phyloP scores from a whole-genome alignment of 2,888 invertebrate genomes.

The Pterostichus niger region DNA sequence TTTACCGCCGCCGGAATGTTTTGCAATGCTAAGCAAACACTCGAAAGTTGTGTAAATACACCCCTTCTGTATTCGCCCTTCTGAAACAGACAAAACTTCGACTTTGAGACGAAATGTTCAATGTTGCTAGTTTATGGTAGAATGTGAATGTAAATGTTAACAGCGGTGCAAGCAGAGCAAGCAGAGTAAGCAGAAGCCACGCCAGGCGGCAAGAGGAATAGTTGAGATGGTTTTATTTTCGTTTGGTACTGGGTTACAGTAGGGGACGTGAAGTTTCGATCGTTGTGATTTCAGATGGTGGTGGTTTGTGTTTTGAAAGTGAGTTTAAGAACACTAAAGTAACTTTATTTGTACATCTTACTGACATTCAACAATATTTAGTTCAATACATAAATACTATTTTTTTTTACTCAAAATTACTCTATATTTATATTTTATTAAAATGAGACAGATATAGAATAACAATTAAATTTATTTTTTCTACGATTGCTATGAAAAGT shows the following conservation, averaged over 20 bases:
- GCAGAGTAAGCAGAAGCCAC: not conserved
- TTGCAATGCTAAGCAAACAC: slow-evolving; percentile 59
- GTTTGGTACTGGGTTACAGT: too few relatives aligned
- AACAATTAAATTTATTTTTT: too few relatives aligned
- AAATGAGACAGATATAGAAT: too few relatives aligned
- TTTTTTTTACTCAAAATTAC: too few relatives aligned
- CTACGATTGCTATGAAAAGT: too few relatives aligned
- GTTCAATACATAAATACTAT: too few relatives aligned
- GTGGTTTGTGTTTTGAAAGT: not conserved
- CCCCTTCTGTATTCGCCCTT: slow-evolving; percentile 12
- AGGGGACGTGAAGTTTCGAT: not conserved
- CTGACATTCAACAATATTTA: too few relatives aligned
- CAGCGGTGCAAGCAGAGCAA: not conserved
- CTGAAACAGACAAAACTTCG: not conserved
- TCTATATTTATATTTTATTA: too few relatives aligned
- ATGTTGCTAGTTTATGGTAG: slow-evolving; percentile 13
- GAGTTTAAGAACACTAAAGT: not conserved
- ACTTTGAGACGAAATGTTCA: slow-evolving; percentile 21
- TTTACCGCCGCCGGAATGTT: slow-evolving; percentile 36
- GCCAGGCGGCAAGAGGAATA: not conserved
- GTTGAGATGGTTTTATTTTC: not conserved
- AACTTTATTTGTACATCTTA: not conserved
- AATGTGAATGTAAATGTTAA: too few relatives aligned
- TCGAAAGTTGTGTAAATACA: slow-evolving; percentile 53
- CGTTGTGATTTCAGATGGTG: slow-evolving; percentile 27